phyloP scores from a whole-genome alignment of 2,113 vertebrate species.

The Bambusicola thoracicus region DNA sequence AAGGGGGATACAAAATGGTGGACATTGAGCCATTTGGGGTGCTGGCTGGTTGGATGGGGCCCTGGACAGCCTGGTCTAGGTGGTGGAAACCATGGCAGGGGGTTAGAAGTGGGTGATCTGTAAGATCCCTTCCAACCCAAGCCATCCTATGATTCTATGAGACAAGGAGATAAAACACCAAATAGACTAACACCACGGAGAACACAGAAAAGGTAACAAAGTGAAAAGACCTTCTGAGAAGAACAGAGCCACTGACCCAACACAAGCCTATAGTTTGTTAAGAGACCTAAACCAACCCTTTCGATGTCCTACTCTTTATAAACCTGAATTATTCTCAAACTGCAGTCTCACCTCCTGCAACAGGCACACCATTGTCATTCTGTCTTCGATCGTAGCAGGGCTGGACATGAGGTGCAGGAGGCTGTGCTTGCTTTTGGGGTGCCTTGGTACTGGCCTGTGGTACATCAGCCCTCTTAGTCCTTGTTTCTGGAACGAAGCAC shows the following conservation, averaged over 20 bases:
- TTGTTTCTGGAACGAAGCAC: slow-evolving; percentile 40
- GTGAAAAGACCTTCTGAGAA: rapidly evolving
- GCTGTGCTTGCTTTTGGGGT: background rate
- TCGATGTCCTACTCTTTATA: background rate
- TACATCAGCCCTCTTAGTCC: background rate
- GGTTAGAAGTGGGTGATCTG: background rate
- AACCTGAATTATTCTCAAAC: background rate
- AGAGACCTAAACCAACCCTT: background rate
- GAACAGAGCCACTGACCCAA: background rate
- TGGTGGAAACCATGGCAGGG: no score
- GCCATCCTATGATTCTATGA: background rate
- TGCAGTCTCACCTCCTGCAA: slow-evolving; percentile 45
- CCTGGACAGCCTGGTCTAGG: no score
- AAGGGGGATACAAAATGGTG: background rate
- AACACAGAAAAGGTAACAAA: background rate
- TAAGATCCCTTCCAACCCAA: background rate
- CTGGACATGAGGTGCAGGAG: background rate
- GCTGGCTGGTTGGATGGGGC: background rate
- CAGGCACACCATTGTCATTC: background rate
- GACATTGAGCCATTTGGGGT: background rate
- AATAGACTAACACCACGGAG: background rate
- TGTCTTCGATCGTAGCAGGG: background rate
- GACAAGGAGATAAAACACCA: background rate
- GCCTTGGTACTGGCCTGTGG: background rate
- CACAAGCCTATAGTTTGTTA: background rate